phyloP scores from a whole-genome alignment of 2,797 vertebrate genomes.

The Rhabdophis nuchalis region DNA sequence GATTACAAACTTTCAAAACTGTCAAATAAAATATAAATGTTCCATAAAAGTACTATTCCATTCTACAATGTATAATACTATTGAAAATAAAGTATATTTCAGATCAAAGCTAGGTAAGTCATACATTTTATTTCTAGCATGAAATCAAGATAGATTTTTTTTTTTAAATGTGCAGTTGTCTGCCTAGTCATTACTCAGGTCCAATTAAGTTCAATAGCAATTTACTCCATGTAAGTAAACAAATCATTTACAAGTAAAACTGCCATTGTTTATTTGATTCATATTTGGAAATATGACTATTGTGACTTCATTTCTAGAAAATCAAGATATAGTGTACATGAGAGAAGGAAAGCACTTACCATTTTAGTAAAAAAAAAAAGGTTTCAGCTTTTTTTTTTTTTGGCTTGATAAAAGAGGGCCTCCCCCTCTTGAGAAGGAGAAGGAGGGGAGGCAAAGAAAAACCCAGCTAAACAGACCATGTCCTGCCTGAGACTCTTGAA shows the following conservation, averaged over 20 bases:
- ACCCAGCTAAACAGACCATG: background rate
- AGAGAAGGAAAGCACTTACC: background rate
- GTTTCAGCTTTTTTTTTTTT: too few relatives aligned
- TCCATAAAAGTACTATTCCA: background rate
- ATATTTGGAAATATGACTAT: constrained; percentile 28
- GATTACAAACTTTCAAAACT: background rate
- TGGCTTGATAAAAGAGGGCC: background rate
- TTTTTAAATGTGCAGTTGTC: constrained; percentile 35
- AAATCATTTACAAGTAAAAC: background rate
- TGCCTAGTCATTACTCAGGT: background rate
- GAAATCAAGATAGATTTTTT: constrained; percentile 31
- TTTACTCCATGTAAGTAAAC: background rate
- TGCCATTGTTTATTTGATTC: constrained; percentile 36
- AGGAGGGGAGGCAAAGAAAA: background rate
- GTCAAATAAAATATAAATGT: background rate
- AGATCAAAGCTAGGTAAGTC: background rate
- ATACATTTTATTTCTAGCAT: constrained; percentile 6
- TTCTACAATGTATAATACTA: constrained; percentile 30
- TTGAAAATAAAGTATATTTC: constrained; percentile 37
- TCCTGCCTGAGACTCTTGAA: background rate
- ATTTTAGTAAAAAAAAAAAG: too few relatives aligned
- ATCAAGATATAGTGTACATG: background rate
- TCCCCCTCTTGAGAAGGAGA: too few relatives aligned
- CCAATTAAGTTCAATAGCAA: background rate
- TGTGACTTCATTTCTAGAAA: constrained; percentile 35